Conservation (phyloP, 2,888 invertebrate species). For the Eumerus sabulonum region DNA sequence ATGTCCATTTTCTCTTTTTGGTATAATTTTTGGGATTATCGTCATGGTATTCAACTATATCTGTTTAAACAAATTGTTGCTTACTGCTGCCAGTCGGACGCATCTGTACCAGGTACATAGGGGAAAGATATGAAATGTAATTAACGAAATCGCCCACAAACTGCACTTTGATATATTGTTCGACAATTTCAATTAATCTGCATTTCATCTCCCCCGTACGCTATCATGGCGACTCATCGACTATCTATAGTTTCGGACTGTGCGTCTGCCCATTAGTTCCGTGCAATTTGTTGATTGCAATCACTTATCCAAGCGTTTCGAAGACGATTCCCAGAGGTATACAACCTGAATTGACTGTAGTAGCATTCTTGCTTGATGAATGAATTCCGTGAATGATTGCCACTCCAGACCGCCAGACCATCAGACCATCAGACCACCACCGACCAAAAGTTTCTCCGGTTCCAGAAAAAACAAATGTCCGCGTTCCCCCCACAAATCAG, state of each 20-base stretch:
- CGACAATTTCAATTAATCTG: conserved; percentile 59
- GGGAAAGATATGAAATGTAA: conserved; percentile 15
- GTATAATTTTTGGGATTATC: conserved; percentile 37
- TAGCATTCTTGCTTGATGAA: conserved; percentile 34
- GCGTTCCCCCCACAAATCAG: conserved; percentile 26
- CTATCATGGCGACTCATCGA: conserved; percentile 45
- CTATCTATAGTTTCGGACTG: conserved; percentile 42
- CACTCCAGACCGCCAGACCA: conserved; percentile 20
- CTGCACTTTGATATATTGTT: conserved; percentile 35
- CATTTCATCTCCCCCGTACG: conserved; percentile 1
- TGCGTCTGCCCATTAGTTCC: conserved; percentile 61
- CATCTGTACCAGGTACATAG: conserved; percentile 18
- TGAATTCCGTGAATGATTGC: conserved; percentile 57
- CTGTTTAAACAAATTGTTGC: conserved; percentile 36
- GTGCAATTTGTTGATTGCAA: conserved; percentile 62
- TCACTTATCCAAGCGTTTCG: conserved; percentile 37
- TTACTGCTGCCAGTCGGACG: conserved; percentile 35
- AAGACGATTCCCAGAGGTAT: conserved; percentile 45
- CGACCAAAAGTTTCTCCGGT: too few relatives aligned
- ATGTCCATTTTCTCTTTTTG: conserved; percentile 30
- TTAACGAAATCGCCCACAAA: conserved; percentile 42
- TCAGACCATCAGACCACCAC: conserved; percentile 19
- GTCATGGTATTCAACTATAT: conserved; percentile 39
- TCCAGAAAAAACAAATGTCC: too few relatives aligned
- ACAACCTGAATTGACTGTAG: conserved; percentile 19